Base-by-base conservation (phyloP, 2,797 vertebrate genomes). In the Melanotaenia parkinsoni region DNA sequence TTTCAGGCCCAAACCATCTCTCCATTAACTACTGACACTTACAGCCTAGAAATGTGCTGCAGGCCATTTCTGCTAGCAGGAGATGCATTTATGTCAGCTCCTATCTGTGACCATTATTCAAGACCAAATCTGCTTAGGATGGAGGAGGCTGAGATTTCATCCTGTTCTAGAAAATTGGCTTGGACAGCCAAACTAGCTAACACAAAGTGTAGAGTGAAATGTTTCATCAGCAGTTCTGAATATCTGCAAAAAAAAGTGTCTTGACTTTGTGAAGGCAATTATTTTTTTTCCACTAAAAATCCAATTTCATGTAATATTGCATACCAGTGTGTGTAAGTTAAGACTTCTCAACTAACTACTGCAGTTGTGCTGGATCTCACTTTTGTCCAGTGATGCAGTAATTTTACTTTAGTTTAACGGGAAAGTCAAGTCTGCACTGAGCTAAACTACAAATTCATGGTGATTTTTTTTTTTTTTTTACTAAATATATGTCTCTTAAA, bases 141-240 rank as follows among this genome's bases (percentile, higher is more conserved):
- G 77, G 71, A 80, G 40, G 67, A 81, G 47, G 59, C 63, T 76
- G 79, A 80, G 74, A 51, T 61, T 68, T 86, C 82, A 73, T 5
- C 59, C 11, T 43, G 58, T 64, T 66, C 76, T 75, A 67, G 63
- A 60, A 58, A 85, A 84, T 83, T 86, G 76, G 67, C 67, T 76
- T 4, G 71, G 63, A 72, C 82, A 81, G 87, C 61, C 74, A 76
- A 84, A 74, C 74, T 61, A 74, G 76, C 5, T n/a, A 84, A 76
- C 63, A 73, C 61, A 37, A 30, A 60, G 61, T 53, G 54, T 26
- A 38, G 65, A 84, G 78, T 35, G 16, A 62, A 77, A 73, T 84
- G 84, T 81, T 81, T 86, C 50, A 86, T 91, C 90, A 88, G 88
- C 88, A 86, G 37, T 88, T 91, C 76, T 86, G 77, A 82, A 62